phyloP scores from a whole-genome alignment of 2,888 invertebrate genomes.

The Athripsodes cinereus region DNA sequence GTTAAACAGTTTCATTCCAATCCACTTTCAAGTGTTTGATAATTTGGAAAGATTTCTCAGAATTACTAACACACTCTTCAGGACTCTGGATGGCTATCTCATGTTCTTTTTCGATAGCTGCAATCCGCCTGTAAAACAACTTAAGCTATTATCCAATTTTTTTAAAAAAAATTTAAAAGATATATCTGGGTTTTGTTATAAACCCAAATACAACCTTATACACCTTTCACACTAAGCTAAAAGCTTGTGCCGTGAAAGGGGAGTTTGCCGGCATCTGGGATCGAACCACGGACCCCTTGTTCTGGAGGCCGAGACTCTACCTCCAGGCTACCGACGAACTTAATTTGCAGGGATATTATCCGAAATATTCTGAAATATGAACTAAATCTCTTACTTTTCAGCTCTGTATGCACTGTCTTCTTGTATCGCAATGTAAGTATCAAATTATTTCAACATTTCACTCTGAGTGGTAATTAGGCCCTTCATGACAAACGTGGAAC shows the following conservation, averaged over 20 bases:
- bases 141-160: no score
- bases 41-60: conserved; percentile 89
- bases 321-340: no score
- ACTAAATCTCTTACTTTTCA: conserved; percentile 76
- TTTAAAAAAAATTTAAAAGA: no score
- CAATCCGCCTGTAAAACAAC: conserved; percentile 23
- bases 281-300: no score
- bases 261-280: no score
- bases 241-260: no score
- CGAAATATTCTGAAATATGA: no score
- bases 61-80: conserved; percentile 79
- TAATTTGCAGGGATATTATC: no score
- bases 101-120: conserved; percentile 68
- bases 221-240: no score
- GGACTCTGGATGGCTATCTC: conserved; percentile 72
- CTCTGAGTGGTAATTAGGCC: conserved; percentile 86
- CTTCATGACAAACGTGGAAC: conserved; percentile 90
- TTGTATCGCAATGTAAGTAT: conserved; percentile 78
- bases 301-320: no score
- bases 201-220: no score
- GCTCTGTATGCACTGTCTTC: conserved; percentile 72
- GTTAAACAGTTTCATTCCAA: conserved; percentile 45
- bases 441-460: conserved; percentile 60
- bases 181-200: no score
- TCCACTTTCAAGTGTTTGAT: conserved; percentile 91